Evolutionary conservation across 2,888 invertebrate genomes (phyloP).

Genomic region (Diplazon laetatorius): DNA sequence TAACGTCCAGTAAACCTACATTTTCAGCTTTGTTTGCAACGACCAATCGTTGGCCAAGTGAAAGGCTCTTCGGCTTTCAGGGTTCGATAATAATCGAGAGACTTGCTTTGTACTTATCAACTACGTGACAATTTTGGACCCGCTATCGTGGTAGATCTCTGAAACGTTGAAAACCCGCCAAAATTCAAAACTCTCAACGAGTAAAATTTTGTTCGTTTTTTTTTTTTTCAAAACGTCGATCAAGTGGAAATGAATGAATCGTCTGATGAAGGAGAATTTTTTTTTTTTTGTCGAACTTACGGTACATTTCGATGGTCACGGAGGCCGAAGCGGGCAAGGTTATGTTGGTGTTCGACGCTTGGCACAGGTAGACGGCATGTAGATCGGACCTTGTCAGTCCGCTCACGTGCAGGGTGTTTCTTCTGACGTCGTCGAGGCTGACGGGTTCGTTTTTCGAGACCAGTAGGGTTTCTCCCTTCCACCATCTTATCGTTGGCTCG

Average conservation of each 20-base stretch:
- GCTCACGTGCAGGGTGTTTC: slow-evolving; percentile 85
- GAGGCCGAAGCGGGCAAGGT: slow-evolving; percentile 88
- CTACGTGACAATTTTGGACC: too few relatives aligned
- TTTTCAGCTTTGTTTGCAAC: neutral
- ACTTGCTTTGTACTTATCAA: neutral
- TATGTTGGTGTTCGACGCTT: slow-evolving; percentile 90
- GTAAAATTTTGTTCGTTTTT: too few relatives aligned
- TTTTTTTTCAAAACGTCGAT: too few relatives aligned
- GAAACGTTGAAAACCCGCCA: too few relatives aligned
- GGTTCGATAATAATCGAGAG: neutral
- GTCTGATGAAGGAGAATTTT: too few relatives aligned
- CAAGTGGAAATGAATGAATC: too few relatives aligned
- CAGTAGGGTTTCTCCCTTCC: slow-evolving; percentile 87
- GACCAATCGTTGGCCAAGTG: too few relatives aligned
- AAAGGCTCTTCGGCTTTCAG: too few relatives aligned
- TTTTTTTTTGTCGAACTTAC: slow-evolving; percentile 84
- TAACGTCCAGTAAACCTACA: neutral
- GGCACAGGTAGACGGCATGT: slow-evolving; percentile 90
- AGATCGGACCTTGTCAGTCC: slow-evolving; percentile 88
- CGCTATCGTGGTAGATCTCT: too few relatives aligned
- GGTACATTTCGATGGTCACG: slow-evolving; percentile 89
- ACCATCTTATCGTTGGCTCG: slow-evolving; percentile 89
- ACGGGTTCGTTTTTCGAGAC: slow-evolving; percentile 85
- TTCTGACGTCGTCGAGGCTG: slow-evolving; percentile 83
- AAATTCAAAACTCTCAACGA: too few relatives aligned